Conservation (phyloP, 2,113 vertebrate genomes). For the Sminthopsis crassicaudata region DNA sequence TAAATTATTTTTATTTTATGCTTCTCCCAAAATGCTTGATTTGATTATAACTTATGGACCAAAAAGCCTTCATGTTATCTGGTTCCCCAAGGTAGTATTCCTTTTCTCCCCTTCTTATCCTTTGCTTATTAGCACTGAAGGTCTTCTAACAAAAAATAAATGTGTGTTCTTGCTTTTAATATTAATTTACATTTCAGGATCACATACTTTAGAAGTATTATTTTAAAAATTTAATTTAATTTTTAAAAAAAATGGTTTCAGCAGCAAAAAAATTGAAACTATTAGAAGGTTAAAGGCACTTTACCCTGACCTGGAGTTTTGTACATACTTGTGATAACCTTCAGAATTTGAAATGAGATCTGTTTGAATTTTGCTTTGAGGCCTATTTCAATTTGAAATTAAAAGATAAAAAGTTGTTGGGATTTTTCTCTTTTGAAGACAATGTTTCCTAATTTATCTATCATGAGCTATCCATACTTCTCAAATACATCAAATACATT, state of each 20-base stretch:
- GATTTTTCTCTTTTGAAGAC: background rate
- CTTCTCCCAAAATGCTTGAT: constrained; percentile 45
- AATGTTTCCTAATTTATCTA: constrained; percentile 22
- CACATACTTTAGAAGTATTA: constrained; percentile 47
- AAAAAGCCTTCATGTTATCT: constrained; percentile 79
- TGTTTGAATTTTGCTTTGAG: constrained; percentile 12
- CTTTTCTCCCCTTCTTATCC: constrained; percentile 74
- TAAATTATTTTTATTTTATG: background rate
- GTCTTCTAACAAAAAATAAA: constrained; percentile 78
- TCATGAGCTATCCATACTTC: background rate
- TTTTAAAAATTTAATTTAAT: background rate
- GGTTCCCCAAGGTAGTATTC: constrained; percentile 88
- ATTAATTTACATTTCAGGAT: constrained; percentile 65
- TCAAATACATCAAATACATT: too few species aligned
- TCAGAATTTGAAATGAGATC: constrained; percentile 1
- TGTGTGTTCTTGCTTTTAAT: constrained; percentile 67
- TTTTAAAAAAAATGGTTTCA: constrained; percentile 46
- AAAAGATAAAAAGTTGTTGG: constrained; percentile 6
- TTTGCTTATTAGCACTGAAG: constrained; percentile 79
- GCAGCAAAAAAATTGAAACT: background rate
- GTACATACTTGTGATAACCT: background rate
- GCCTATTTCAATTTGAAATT: constrained; percentile 21
- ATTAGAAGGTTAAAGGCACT: background rate
- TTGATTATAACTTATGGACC: constrained; percentile 51
- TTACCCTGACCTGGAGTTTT: constrained; percentile 1